phyloP scores from a whole-genome alignment of 2,113 vertebrate species.

The Galemys pyrenaicus region DNA sequence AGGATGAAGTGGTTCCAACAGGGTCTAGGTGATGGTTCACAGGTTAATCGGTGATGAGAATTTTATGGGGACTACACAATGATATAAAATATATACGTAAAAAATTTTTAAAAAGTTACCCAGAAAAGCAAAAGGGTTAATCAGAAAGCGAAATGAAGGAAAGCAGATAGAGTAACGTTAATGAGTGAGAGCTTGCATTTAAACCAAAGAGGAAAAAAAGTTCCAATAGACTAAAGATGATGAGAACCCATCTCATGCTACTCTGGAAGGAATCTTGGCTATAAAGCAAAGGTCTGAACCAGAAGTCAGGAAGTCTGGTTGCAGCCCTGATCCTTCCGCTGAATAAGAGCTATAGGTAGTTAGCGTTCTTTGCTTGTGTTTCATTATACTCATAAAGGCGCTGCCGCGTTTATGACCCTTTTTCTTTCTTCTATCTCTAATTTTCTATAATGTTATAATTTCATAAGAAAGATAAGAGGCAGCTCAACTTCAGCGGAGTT shows the following conservation, averaged over 20 bases:
- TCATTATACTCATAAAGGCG: not conserved
- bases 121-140: not conserved
- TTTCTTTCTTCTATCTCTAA: not conserved
- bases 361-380: not conserved
- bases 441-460: not conserved
- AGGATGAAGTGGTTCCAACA: no score
- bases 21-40: no score
- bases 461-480: not conserved
- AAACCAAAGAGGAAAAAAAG: not conserved
- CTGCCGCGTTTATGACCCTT: not conserved
- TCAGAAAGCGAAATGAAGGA: not conserved
- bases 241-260: not conserved
- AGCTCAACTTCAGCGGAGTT: not conserved
- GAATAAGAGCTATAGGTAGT: not conserved
- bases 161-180: not conserved
- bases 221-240: fast-evolving
- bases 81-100: no score
- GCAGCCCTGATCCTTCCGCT: not conserved
- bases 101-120: no score
- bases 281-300: not conserved
- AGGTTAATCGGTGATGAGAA: no score
- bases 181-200: not conserved
- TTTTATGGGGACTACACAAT: no score
- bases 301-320: not conserved
- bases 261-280: not conserved